A percentile compares a stretch with the other conserved stretches of the same genome.
Conservation (phyloP, 1,140 invertebrate genomes). For the Linepithema humile region DNA sequence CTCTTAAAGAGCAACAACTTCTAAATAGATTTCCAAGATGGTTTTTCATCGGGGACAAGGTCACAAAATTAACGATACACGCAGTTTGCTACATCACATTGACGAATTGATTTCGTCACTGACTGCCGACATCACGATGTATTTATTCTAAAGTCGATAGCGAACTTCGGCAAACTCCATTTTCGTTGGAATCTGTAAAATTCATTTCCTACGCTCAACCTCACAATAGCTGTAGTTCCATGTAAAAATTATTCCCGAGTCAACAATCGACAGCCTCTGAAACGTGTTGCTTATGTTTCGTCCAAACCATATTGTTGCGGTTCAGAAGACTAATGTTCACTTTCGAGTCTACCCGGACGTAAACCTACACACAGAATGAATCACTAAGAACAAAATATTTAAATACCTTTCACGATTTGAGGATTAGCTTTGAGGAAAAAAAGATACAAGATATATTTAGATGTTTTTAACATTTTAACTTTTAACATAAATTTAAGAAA, state of each 20-base stretch:
- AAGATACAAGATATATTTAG: neutral
- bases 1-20: too few species aligned
- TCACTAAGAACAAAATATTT: neutral
- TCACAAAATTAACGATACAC: neutral
- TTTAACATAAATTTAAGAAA: too few species aligned
- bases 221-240: neutral
- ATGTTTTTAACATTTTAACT: neutral
- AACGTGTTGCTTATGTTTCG: neutral
- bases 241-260: neutral
- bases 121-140: neutral
- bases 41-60: constrained; percentile 9
- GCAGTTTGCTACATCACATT: neutral
- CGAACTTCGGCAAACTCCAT: neutral
- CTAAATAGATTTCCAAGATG: neutral
- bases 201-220: neutral
- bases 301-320: neutral
- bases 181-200: neutral
- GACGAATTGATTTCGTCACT: neutral
- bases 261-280: neutral
- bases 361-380: neutral
- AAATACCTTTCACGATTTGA: neutral
- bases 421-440: too few species aligned
- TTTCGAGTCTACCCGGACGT: neutral
- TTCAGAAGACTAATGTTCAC: too few species aligned
- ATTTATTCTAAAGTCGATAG: neutral